phyloP scores from a whole-genome alignment of 2,888 invertebrate species.

The Melieria crassipennis region DNA sequence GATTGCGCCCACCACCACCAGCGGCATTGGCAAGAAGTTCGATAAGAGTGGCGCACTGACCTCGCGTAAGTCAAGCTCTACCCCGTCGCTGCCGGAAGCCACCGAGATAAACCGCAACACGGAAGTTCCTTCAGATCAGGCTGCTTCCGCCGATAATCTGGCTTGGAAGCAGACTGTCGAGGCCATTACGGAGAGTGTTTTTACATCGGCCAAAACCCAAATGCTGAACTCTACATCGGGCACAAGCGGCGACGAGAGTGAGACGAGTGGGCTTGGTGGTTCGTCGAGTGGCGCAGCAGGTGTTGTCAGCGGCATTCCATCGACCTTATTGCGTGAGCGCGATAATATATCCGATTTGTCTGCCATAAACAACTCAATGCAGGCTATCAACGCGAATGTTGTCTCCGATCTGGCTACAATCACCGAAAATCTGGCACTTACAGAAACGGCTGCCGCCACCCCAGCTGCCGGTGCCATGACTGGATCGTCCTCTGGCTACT shows the following conservation, averaged over 20 bases:
- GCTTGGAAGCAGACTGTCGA: slow-evolving; percentile 87
- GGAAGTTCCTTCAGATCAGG: slow-evolving; percentile 95
- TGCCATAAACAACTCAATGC: slow-evolving; percentile 77
- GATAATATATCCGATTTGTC: slow-evolving; percentile 75
- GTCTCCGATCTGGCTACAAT: slow-evolving; percentile 82
- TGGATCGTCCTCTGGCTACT: slow-evolving; percentile 39
- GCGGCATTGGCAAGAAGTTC: slow-evolving; percentile 47
- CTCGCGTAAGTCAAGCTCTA: slow-evolving; percentile 93
- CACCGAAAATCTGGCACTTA: slow-evolving; percentile 81
- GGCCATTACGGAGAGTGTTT: slow-evolving; percentile 85
- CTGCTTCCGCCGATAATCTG: slow-evolving; percentile 93
- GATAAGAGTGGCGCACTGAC: slow-evolving; percentile 70
- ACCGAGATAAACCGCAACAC: slow-evolving; percentile 76
- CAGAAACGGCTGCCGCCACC: slow-evolving; percentile 63
- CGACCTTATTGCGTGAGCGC: slow-evolving; percentile 65
- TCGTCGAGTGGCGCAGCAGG: slow-evolving; percentile 29
- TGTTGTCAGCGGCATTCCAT: slow-evolving; percentile 35
- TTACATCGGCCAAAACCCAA: slow-evolving; percentile 78
- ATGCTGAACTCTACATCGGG: slow-evolving; percentile 68
- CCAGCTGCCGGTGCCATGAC: slow-evolving; percentile 22
- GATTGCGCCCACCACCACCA: slow-evolving; percentile 51
- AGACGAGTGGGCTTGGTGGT: slow-evolving; percentile 23
- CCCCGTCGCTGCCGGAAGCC: slow-evolving; percentile 92
- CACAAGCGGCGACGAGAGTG: slow-evolving; percentile 33
- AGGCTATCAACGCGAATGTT: slow-evolving; percentile 69